Evolutionary conservation across 2,113 vertebrate genomes (phyloP).

Genomic region (Ophiodon elongatus): DNA sequence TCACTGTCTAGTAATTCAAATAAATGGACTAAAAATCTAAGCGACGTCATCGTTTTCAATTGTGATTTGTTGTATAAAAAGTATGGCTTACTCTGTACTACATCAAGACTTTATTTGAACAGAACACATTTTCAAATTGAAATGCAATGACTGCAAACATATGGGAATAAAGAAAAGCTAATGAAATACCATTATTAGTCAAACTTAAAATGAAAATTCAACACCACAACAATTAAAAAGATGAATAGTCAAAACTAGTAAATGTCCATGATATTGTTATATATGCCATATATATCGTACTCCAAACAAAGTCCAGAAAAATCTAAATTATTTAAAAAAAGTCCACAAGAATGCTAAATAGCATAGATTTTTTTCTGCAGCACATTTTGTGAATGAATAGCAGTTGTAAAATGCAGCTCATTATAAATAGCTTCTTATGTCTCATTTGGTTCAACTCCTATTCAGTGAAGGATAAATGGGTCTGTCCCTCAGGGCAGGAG

Average conservation of each 20-base stretch:
- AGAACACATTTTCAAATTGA: conserved; percentile 56
- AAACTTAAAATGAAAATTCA: conserved; percentile 39
- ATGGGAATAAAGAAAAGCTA: conserved; percentile 24
- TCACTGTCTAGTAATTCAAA: conserved; percentile 72
- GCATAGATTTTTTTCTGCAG: conserved; percentile 20
- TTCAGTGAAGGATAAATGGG: conserved; percentile 58
- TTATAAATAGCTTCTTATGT: conserved; percentile 63
- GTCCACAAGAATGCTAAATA: conserved; percentile 10
- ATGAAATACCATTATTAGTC: conserved; percentile 15
- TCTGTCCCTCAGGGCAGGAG: conserved; percentile 48
- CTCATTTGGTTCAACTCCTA: conserved; percentile 55
- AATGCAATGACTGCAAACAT: conserved; percentile 49
- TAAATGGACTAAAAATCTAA: conserved; percentile 58
- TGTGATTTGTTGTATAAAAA: background rate
- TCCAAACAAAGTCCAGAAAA: conserved; percentile 33
- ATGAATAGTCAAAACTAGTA: conserved; percentile 36
- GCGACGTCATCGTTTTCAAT: conserved; percentile 1
- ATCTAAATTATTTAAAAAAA: conserved; percentile 25
- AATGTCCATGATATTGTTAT: conserved; percentile 15
- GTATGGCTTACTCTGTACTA: background rate
- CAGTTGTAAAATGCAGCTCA: conserved; percentile 36
- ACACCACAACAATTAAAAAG: conserved; percentile 54
- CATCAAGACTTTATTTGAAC: conserved; percentile 55
- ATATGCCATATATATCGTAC: background rate
- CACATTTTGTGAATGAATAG: conserved; percentile 51